These are phyloP conservation scores for Dicrostonyx torquatus DNA, from an alignment of 2,797 vertebrate genomes.

Conservation along the genomic window DNA sequence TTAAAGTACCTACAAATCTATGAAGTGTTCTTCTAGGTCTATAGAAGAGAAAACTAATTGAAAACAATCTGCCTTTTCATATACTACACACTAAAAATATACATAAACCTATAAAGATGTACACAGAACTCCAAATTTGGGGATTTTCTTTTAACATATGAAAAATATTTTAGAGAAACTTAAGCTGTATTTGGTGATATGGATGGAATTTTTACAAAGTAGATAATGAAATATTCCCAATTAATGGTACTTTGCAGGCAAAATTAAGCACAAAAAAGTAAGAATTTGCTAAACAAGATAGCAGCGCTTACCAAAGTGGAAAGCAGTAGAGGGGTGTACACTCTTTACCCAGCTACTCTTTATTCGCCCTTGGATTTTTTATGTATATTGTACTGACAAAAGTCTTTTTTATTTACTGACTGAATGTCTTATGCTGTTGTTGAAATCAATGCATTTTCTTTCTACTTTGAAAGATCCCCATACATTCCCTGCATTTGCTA, in stretches of 20 bases:
- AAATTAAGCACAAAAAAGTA: not conserved
- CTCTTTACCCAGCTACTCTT: not conserved
- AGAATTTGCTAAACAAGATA: not conserved
- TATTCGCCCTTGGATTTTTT: not conserved
- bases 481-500: not conserved
- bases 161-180: not conserved
- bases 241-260: not conserved
- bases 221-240: not conserved
- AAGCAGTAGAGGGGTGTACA: not conserved
- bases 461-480: not conserved
- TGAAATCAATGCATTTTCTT: not conserved
- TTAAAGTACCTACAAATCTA: not conserved
- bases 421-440: not conserved
- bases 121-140: not conserved
- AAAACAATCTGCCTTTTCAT: constrained; percentile 4
- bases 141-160: not conserved
- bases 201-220: not conserved
- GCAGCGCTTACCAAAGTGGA: not conserved
- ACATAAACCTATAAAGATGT: not conserved
- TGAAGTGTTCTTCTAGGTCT: not conserved
- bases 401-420: not conserved
- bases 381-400: not conserved
- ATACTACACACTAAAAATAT: not conserved
- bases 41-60: constrained; percentile 7
- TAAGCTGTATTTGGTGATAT: not conserved